Evolutionary conservation across 1,140 invertebrate species (phyloP).

Genomic region (Brachionus manjavacas): DNA sequence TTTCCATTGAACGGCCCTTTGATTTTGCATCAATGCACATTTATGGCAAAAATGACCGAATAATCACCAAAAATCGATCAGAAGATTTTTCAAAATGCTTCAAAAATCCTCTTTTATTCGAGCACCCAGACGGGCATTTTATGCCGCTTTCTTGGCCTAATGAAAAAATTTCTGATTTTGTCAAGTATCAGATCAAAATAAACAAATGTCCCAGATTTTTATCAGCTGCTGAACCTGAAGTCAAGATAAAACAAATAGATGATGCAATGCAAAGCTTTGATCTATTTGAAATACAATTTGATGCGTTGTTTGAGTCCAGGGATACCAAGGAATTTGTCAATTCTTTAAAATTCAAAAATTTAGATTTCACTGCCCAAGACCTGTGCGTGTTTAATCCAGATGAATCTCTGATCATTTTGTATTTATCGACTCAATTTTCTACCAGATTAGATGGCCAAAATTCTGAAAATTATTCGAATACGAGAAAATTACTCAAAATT

Average conservation of each 20-base stretch:
- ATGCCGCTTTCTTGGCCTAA: not conserved
- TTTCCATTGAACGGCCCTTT: not conserved
- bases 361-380: not conserved
- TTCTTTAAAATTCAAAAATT: not conserved
- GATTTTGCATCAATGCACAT: conserved; percentile 29
- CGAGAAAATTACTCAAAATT: not conserved
- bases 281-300: not conserved
- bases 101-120: not conserved
- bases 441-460: not conserved
- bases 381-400: not conserved
- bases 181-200: not conserved
- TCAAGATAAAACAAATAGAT: not conserved
- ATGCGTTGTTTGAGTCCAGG: not conserved
- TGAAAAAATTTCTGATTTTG: not conserved
- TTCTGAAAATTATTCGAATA: not conserved
- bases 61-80: not conserved
- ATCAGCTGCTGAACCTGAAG: not conserved
- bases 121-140: conserved; percentile 3
- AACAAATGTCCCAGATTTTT: not conserved
- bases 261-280: not conserved
- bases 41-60: conserved; percentile 8
- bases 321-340: not conserved
- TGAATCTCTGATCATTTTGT: not conserved
- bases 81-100: conserved; percentile 3
- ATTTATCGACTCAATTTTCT: not conserved